Evolutionary conservation across 2,113 vertebrate genomes (phyloP).

Genomic region (Prochilodus magdalenae): DNA sequence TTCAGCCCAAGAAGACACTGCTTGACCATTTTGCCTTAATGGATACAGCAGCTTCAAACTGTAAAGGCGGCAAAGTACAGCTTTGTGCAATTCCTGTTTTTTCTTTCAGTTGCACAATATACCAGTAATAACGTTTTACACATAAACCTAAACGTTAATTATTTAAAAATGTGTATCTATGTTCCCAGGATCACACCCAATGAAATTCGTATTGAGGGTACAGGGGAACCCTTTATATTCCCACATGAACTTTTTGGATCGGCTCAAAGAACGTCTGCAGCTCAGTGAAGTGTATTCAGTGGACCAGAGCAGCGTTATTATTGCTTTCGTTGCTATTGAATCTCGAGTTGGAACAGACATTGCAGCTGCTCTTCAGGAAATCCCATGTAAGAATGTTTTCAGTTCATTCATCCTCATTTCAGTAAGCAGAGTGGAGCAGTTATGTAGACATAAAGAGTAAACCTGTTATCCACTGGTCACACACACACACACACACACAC

Average conservation of each 20-base stretch:
- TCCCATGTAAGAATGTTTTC: not conserved
- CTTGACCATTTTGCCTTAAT: too few species aligned
- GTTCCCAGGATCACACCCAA: not conserved
- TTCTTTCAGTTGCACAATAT: too few species aligned
- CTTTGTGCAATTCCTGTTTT: too few species aligned
- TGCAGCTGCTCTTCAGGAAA: not conserved
- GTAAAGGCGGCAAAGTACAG: too few species aligned
- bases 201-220: not conserved
- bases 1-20: too few species aligned
- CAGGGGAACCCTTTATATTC: not conserved
- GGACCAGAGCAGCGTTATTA: conserved; percentile 12
- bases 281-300: not conserved
- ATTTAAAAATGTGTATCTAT: not conserved
- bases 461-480: too few species aligned
- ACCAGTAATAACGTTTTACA: too few species aligned
- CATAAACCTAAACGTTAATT: too few species aligned
- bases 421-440: not conserved
- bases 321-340: not conserved
- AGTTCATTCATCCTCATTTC: not conserved
- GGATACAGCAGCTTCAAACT: too few species aligned
- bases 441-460: too few species aligned
- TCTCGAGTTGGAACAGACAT: conserved; percentile 35
- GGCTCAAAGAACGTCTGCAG: not conserved
- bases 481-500: too few species aligned
- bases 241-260: not conserved